Conservation (phyloP, 1,140 invertebrate genomes). For the Drosophila ananassae region DNA sequence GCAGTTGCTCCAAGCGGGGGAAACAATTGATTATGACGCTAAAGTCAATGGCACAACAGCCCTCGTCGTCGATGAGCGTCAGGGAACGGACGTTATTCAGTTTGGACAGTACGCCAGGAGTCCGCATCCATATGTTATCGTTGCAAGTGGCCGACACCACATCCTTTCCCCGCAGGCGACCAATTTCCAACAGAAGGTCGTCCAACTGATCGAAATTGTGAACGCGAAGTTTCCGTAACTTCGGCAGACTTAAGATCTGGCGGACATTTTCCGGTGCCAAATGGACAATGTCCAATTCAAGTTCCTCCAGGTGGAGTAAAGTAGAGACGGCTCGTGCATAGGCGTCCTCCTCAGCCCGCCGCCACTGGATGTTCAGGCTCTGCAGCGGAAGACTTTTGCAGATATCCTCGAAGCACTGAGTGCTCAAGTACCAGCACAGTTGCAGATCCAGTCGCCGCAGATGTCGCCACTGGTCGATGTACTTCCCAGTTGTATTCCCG, state of each 20-base stretch:
- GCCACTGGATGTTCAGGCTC: conserved; percentile 26
- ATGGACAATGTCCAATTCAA: conserved; percentile 26
- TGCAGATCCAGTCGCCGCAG: conserved; percentile 28
- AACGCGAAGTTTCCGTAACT: conserved; percentile 21
- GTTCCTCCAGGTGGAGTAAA: conserved; percentile 23
- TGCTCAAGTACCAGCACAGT: conserved; percentile 33
- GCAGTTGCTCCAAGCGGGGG: conserved; percentile 25
- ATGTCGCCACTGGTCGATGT: conserved; percentile 23
- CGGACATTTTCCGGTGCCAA: conserved; percentile 10
- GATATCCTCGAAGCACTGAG: conserved; percentile 17
- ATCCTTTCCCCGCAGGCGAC: conserved; percentile 14
- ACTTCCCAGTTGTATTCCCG: conserved; percentile 19
- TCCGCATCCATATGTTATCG: conserved; percentile 19
- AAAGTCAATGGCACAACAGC: conserved; percentile 12
- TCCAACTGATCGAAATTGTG: conserved; percentile 15
- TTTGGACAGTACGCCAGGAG: background rate
- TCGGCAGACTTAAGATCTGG: conserved; percentile 22
- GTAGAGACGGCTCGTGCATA: conserved; percentile 19
- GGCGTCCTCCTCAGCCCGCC: conserved; percentile 1
- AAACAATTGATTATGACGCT: conserved; percentile 15
- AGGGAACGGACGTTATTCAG: conserved; percentile 12
- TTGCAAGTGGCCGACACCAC: conserved; percentile 23
- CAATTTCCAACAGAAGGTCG: conserved; percentile 13
- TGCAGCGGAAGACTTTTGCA: conserved; percentile 22
- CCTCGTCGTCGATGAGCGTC: conserved; percentile 32